These are phyloP conservation scores for Lasioglossum leucozonium DNA, from an alignment of 2,888 invertebrate genomes.

Conservation along the genomic window DNA sequence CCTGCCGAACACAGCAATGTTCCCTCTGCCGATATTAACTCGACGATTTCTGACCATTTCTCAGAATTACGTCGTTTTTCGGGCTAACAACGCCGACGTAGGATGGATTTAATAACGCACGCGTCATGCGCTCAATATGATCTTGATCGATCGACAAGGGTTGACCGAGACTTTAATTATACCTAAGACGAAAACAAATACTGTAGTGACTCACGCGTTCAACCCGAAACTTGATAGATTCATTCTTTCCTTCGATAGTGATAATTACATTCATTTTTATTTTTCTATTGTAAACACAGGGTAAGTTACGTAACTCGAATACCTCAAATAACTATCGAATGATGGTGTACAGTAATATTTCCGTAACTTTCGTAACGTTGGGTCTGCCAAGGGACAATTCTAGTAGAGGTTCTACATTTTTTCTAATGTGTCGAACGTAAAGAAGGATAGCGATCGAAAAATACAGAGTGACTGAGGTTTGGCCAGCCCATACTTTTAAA, in stretches of 20 bases:
- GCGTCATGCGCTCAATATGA: conserved; percentile 48
- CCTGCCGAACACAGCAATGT: conserved; percentile 73
- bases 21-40: conserved; percentile 69
- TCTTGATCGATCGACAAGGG: conserved; percentile 42
- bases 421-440: no score
- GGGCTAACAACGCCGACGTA: conserved; percentile 54
- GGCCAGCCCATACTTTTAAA: no score
- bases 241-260: not conserved
- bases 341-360: no score
- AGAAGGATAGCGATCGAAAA: no score
- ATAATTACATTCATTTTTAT: not conserved
- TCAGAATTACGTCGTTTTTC: conserved; percentile 66
- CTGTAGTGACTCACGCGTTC: not conserved
- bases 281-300: no score
- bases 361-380: no score
- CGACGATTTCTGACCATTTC: conserved; percentile 71
- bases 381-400: no score
- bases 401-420: no score
- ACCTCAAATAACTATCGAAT: no score
- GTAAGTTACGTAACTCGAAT: no score
- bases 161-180: conserved; percentile 5
- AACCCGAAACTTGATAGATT: conserved; percentile 11
- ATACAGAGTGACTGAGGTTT: no score
- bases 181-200: not conserved
- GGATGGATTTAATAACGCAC: conserved; percentile 61